These are phyloP conservation scores for Hucho hucho DNA, from an alignment of 2,113 vertebrate species.

Conservation along the genomic window DNA sequence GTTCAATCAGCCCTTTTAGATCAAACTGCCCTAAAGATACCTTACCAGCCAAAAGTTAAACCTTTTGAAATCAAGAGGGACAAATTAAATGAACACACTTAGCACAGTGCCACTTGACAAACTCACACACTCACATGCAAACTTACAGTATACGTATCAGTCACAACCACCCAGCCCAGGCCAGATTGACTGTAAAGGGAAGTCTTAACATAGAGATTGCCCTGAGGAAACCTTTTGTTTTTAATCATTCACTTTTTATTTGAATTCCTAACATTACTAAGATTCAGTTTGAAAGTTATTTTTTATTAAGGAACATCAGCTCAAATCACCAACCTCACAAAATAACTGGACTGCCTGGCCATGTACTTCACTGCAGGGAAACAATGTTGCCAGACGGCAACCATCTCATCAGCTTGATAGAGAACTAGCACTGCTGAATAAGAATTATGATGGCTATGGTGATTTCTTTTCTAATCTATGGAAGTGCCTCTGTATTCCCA, in stretches of 20 bases:
- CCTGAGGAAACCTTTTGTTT: slow-evolving; percentile 66
- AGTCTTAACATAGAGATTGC: slow-evolving; percentile 68
- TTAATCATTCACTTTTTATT: slow-evolving; percentile 37
- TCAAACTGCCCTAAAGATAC: slow-evolving; percentile 69
- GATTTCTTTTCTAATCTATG: slow-evolving; percentile 79
- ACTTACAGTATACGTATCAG: slow-evolving; percentile 22
- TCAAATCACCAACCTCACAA: slow-evolving; percentile 67
- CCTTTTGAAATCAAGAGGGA: slow-evolving; percentile 11
- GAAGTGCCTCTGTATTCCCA: slow-evolving; percentile 84
- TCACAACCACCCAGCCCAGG: slow-evolving; percentile 30
- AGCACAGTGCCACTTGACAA: background rate
- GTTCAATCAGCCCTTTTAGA: slow-evolving; percentile 59
- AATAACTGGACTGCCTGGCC: slow-evolving; percentile 84
- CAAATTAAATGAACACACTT: background rate
- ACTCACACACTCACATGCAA: slow-evolving; percentile 17
- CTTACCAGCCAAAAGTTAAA: slow-evolving; percentile 53
- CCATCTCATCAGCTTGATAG: slow-evolving; percentile 66
- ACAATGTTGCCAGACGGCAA: slow-evolving; percentile 53
- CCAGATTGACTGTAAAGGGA: slow-evolving; percentile 65
- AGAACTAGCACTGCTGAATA: slow-evolving; percentile 59
- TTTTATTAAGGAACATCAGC: slow-evolving; percentile 2
- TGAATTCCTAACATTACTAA: slow-evolving; percentile 10
- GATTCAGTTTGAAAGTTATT: slow-evolving; percentile 3
- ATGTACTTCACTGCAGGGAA: slow-evolving; percentile 75
- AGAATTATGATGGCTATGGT: slow-evolving; percentile 61